Evolutionary conservation across 2,888 invertebrate species (phyloP).

Genomic region (Brachyptera risi): DNA sequence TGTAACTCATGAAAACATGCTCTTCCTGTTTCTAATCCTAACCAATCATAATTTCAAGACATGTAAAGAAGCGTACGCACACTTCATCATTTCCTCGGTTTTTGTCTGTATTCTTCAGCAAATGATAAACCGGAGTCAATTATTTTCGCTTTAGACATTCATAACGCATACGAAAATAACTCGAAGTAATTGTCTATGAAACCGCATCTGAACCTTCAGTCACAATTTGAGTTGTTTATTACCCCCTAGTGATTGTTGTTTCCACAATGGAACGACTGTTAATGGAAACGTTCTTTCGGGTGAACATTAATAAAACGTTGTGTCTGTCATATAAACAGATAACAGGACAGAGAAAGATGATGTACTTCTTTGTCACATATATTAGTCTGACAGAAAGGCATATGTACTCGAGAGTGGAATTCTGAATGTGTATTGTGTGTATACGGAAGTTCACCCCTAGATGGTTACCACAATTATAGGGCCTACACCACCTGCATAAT

Average conservation of each 20-base stretch:
- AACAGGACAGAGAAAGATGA: too few species aligned
- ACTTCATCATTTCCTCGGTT: slow-evolving; percentile 5
- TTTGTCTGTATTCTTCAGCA: not conserved
- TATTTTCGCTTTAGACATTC: slow-evolving; percentile 17
- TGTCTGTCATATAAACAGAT: too few species aligned
- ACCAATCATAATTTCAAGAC: slow-evolving; percentile 15
- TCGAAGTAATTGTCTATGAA: not conserved
- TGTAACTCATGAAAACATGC: not conserved
- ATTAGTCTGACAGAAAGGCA: too few species aligned
- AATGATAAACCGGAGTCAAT: slow-evolving; percentile 19
- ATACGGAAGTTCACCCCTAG: too few species aligned
- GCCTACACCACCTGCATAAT: too few species aligned
- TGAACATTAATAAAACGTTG: slow-evolving; percentile 2
- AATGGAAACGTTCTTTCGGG: not conserved
- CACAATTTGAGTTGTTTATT: slow-evolving; percentile 14
- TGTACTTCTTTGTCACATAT: too few species aligned
- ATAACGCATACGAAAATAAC: not conserved
- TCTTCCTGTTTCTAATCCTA: slow-evolving; percentile 12
- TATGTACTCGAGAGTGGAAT: too few species aligned
- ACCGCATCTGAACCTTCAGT: not conserved
- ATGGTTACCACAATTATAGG: too few species aligned
- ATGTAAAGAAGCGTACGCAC: not conserved
- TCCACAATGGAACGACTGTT: not conserved
- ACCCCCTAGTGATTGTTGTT: not conserved
- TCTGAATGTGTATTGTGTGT: too few species aligned